Conservation (phyloP, 2,113 vertebrate species). For the Melanerpes aurifrons region DNA sequence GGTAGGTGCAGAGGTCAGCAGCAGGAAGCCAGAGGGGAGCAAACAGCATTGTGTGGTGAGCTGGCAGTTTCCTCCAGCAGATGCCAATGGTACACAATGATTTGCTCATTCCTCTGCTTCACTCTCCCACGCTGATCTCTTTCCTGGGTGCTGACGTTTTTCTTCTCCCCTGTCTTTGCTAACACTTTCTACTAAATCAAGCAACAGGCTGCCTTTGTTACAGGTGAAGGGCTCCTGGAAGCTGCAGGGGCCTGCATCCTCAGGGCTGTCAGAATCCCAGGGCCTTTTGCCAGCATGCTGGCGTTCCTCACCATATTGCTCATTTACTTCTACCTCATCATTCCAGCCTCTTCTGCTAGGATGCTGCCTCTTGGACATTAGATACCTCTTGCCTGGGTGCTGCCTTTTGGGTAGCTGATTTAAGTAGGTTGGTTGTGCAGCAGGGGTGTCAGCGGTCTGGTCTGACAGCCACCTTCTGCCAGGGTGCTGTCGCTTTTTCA, state of each 20-base stretch:
- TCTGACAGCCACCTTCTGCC: slow-evolving; percentile 75
- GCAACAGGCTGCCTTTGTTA: slow-evolving; percentile 79
- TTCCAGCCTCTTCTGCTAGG: slow-evolving; percentile 77
- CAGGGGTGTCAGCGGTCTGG: slow-evolving; percentile 65
- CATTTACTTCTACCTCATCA: slow-evolving; percentile 59
- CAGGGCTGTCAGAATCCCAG: slow-evolving; percentile 71
- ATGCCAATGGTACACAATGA: not conserved
- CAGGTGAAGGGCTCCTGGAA: slow-evolving; percentile 75
- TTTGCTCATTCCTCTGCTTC: slow-evolving; percentile 77
- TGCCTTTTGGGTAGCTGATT: slow-evolving; percentile 83
- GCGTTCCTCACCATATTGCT: slow-evolving; percentile 77
- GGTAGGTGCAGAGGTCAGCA: slow-evolving; percentile 7
- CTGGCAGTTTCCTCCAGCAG: not conserved
- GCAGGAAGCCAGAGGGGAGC: not conserved
- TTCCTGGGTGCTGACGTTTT: slow-evolving; percentile 90
- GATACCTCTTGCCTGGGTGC: slow-evolving; percentile 84
- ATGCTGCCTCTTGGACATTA: slow-evolving; percentile 78
- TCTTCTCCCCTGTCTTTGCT: slow-evolving; percentile 76
- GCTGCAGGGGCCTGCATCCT: slow-evolving; percentile 78
- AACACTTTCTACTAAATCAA: slow-evolving; percentile 81
- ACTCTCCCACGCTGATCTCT: slow-evolving; percentile 76
- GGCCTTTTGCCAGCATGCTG: slow-evolving; percentile 88
- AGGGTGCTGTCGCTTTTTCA: slow-evolving; percentile 83
- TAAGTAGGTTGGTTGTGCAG: slow-evolving; percentile 34
- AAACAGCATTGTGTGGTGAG: not conserved